Conservation (phyloP, 2,113 vertebrate genomes). For the Chloropsis cyanopogon region DNA sequence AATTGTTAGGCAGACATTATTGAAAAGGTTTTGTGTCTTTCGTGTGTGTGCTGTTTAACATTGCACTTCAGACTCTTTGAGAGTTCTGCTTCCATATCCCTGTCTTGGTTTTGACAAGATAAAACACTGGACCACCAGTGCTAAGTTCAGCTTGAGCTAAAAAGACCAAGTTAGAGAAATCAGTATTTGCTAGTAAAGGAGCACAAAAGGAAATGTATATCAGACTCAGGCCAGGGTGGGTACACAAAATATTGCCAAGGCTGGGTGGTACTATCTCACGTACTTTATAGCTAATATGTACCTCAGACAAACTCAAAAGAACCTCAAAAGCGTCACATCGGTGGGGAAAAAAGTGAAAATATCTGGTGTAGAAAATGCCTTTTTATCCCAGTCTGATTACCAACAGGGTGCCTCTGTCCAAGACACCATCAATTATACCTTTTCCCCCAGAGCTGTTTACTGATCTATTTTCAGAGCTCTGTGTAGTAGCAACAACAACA, state of each 20-base stretch:
- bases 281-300: background rate
- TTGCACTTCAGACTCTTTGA: background rate
- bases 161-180: background rate
- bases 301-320: background rate
- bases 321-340: background rate
- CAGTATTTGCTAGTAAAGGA: background rate
- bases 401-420: background rate
- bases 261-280: background rate
- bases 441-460: background rate
- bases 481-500: background rate
- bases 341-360: background rate
- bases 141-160: background rate
- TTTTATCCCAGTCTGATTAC: background rate
- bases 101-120: background rate
- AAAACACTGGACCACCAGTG: background rate
- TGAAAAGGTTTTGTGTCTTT: background rate
- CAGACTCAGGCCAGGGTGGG: background rate
- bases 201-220: background rate
- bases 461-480: slow-evolving; percentile 6
- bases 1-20: background rate
- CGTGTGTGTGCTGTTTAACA: background rate
- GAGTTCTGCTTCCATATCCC: background rate
- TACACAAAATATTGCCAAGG: background rate
- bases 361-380: background rate
- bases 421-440: background rate